Conservation (phyloP, 2,797 vertebrate species). For the Bufotes viridis region DNA sequence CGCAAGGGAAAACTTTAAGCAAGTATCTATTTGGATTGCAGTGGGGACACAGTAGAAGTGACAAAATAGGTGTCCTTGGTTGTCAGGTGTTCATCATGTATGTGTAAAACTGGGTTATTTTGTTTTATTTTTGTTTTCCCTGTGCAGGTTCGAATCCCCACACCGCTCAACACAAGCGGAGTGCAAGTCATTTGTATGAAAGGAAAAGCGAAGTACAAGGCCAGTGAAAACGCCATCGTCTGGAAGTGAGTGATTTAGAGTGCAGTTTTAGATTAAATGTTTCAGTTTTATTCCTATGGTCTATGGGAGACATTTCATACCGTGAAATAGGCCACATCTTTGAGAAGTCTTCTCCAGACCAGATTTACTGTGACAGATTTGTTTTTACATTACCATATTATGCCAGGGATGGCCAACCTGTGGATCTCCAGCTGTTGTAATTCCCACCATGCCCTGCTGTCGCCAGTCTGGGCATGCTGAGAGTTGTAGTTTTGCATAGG, state of each 20-base stretch:
- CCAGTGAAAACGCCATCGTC: conserved; percentile 99
- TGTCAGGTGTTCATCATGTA: too few species aligned
- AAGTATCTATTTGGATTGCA: background rate
- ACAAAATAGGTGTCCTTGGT: background rate
- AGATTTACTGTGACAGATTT: too few species aligned
- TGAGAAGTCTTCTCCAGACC: too few species aligned
- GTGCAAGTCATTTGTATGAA: conserved; percentile 99
- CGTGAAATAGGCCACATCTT: too few species aligned
- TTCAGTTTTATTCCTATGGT: background rate
- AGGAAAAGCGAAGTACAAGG: conserved; percentile 99
- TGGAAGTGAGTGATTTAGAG: conserved; percentile 88
- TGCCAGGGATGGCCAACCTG: too few species aligned
- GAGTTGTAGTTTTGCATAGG: too few species aligned
- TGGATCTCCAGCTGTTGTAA: too few species aligned
- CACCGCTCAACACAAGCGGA: conserved; percentile 95
- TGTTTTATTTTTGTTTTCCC: background rate
- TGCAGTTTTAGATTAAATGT: too few species aligned
- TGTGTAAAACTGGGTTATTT: background rate
- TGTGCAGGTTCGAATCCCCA: conserved; percentile 93
- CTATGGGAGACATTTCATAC: too few species aligned
- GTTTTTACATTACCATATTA: too few species aligned
- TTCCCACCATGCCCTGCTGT: too few species aligned
- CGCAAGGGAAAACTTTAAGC: background rate
- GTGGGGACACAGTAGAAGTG: background rate
- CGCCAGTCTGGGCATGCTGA: too few species aligned